Evolutionary conservation across 2,113 vertebrate genomes (phyloP), one percentile per base, ranked within the genome.

Genomic region (Erythrolamprus reginae): DNA sequence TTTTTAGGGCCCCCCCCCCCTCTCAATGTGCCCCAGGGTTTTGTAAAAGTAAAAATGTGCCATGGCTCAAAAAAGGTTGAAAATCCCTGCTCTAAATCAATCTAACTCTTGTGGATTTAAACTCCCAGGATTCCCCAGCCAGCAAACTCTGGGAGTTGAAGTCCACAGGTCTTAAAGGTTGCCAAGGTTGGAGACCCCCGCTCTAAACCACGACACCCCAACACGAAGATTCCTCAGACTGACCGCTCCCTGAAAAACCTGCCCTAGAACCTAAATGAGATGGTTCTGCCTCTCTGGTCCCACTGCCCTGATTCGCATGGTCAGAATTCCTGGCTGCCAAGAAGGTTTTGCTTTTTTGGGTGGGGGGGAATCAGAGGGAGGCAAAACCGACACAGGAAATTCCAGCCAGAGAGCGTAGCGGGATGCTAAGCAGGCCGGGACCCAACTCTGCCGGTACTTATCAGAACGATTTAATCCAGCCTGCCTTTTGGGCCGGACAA

Each of bases 401-500:
- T 55, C 50, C 38, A 45, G 50, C 52, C 8, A 56, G 26, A 50
- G 58, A 95, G 97, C 95, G 96, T 94, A 94, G 93, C 88, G 95
- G 93, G 92, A 61, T 91, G 91, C 94, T 87, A 82, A 84, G 15
- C 4, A 65, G 89, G 48, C 89, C 2, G n/a, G 85, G 61, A 9
- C 51, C 52, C 4, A 28, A 6, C 90, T 82, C 58, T 33, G 65
- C 23, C 15, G 24, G 85, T 82, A 87, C 84, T 77, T 90, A n/a
- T 87, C 89, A 55, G 84, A 82, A 86, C n/a, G 89, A 38, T 53
- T 53, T 45, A 87, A 86, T 87, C 89, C 84, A 90, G 61, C 89
- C 89, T 47, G 85, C 50, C 96, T 95, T 92, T 92, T 94, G 96
- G 96, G 95, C 96, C 96, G 96, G 96, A 95, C 96, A 96, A 95